Percentiles rank a stretch among this genome's conserved stretches.
These are phyloP conservation scores for Lithophane semibrunnea DNA, from an alignment of 2,888 invertebrate species.

Conservation along the genomic window DNA sequence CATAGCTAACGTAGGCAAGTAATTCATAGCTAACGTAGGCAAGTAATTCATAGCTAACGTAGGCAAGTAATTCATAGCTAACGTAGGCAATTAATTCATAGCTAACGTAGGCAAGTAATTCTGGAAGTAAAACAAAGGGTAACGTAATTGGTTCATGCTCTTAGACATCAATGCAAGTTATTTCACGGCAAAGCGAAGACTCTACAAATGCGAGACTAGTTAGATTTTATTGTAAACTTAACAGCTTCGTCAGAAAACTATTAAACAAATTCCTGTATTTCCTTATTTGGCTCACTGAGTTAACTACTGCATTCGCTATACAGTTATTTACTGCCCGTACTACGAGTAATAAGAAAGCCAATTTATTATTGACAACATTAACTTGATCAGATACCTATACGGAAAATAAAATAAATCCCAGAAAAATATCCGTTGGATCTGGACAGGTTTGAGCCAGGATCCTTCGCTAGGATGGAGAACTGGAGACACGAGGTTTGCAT, in stretches of 20 bases:
- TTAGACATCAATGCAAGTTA: neutral
- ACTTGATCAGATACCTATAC: conserved; percentile 44
- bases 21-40: too few relatives aligned
- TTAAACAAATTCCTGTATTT: conserved; percentile 29
- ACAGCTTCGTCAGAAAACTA: conserved; percentile 29
- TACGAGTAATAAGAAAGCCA: conserved; percentile 41
- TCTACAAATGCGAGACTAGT: neutral
- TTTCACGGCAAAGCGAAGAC: conserved; percentile 5
- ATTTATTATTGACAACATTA: conserved; percentile 52
- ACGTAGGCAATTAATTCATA: neutral
- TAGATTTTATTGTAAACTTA: conserved; percentile 27
- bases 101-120: neutral
- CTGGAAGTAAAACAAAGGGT: neutral
- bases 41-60: neutral
- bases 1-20: too few relatives aligned
- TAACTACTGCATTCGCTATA: conserved; percentile 1
- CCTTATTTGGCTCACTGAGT: conserved; percentile 27
- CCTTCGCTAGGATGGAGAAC: conserved; percentile 57
- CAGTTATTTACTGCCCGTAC: conserved; percentile 11
- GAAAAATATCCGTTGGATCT: conserved; percentile 47
- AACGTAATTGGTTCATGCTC: neutral
- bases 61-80: neutral
- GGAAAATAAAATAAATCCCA: conserved; percentile 51
- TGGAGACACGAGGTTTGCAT: conserved; percentile 70
- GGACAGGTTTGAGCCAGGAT: conserved; percentile 48